phyloP scores from a whole-genome alignment of 1,140 invertebrate species.

The Kradibia gibbosae region DNA sequence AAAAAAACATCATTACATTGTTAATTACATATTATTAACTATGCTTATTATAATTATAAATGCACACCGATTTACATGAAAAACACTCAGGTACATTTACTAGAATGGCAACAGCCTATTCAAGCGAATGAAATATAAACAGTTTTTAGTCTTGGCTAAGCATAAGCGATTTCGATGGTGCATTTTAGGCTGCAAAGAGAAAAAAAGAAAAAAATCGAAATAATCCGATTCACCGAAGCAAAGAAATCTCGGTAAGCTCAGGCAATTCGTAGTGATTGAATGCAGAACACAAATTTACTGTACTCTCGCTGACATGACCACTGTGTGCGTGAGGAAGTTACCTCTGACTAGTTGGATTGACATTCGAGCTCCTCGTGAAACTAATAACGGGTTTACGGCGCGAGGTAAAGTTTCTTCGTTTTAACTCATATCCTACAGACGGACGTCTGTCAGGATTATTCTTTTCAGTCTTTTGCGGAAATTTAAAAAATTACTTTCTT shows the following conservation, averaged over 20 bases:
- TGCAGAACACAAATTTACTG: conserved; percentile 69
- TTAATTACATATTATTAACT: too few species aligned
- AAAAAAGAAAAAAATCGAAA: conserved; percentile 61
- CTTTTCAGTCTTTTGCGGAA: conserved; percentile 48
- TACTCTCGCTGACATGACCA: conserved; percentile 48
- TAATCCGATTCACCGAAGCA: conserved; percentile 67
- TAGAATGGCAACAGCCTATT: too few species aligned
- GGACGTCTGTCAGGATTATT: conserved; percentile 39
- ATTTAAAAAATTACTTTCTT: conserved; percentile 61
- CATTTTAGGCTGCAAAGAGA: neutral
- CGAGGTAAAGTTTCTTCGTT: conserved; percentile 55
- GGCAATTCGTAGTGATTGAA: conserved; percentile 67
- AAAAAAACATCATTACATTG: too few species aligned
- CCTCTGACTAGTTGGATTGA: conserved; percentile 66
- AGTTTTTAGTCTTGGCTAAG: neutral
- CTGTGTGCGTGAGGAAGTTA: conserved; percentile 60
- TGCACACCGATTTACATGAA: too few species aligned
- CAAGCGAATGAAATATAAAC: too few species aligned
- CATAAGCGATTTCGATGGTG: neutral
- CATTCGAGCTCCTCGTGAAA: conserved; percentile 55
- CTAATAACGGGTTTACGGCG: conserved; percentile 57
- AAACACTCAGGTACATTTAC: too few species aligned
- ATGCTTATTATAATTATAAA: too few species aligned
- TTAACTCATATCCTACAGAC: conserved; percentile 57
- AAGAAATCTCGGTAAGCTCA: conserved; percentile 58